phyloP scores from a whole-genome alignment of 1,140 invertebrate genomes.

The Steinernema khuongi region DNA sequence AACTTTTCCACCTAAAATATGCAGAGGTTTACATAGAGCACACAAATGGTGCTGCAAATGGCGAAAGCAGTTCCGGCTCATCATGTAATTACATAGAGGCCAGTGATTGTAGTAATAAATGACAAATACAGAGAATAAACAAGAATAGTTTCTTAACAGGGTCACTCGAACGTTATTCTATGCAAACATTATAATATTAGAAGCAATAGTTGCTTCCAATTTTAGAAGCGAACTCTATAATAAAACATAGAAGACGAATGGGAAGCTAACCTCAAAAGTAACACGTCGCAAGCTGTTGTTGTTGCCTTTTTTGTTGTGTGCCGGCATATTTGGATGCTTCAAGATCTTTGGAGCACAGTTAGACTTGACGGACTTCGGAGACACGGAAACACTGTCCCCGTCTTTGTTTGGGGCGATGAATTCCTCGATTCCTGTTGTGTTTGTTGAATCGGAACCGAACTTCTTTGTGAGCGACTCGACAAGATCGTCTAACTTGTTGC shows the following conservation, averaged over 20 bases:
- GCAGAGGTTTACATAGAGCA: too few relatives aligned
- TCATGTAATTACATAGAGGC: too few relatives aligned
- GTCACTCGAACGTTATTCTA: too few relatives aligned
- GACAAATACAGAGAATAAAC: too few relatives aligned
- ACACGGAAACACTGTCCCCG: background rate
- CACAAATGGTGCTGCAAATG: too few relatives aligned
- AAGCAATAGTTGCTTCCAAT: too few relatives aligned
- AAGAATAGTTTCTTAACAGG: too few relatives aligned
- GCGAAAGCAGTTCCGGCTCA: background rate
- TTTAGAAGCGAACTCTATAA: too few relatives aligned
- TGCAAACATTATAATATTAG: too few relatives aligned
- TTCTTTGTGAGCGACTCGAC: background rate
- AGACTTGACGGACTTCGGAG: background rate
- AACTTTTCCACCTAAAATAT: background rate
- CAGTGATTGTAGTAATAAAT: too few relatives aligned
- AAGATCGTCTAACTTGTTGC: background rate
- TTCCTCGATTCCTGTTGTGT: background rate
- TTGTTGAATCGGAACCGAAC: slow-evolving; percentile 2
- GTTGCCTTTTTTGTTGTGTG: background rate
- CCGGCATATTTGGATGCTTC: background rate
- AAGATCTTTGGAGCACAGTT: background rate
- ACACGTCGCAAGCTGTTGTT: background rate
- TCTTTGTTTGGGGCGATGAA: background rate
- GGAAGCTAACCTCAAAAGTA: background rate
- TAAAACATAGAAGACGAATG: too few relatives aligned